phyloP scores from a whole-genome alignment of 2,888 invertebrate genomes.

The Endomychus coccineus region DNA sequence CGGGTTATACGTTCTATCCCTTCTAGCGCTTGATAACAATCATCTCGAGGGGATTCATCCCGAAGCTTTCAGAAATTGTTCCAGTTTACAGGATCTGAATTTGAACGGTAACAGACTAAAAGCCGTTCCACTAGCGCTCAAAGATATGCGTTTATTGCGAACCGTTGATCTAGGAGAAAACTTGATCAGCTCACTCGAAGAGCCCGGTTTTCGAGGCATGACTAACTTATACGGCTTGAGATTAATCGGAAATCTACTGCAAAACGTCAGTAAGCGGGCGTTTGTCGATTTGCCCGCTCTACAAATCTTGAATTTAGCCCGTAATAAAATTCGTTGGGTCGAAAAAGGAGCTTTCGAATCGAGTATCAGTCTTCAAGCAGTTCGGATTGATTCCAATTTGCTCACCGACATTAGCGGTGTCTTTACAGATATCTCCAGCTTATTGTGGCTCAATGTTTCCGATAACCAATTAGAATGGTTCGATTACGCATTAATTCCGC shows the following conservation, averaged over 20 bases:
- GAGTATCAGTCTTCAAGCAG: conserved; percentile 73
- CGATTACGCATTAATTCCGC: conserved; percentile 79
- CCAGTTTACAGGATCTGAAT: conserved; percentile 83
- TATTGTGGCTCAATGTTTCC: conserved; percentile 85
- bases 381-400: conserved; percentile 79
- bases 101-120: conserved; percentile 80
- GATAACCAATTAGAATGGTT: conserved; percentile 85
- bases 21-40: conserved; percentile 82
- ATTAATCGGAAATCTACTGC: conserved; percentile 81
- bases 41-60: conserved; percentile 74
- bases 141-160: conserved; percentile 77
- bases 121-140: conserved; percentile 71
- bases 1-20: conserved; percentile 78
- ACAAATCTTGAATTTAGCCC: conserved; percentile 80
- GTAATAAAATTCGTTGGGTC: conserved; percentile 71
- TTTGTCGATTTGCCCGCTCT: conserved; percentile 72
- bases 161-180: conserved; percentile 91
- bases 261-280: conserved; percentile 71
- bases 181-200: conserved; percentile 70
- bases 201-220: conserved; percentile 76
- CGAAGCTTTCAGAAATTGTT: conserved; percentile 85
- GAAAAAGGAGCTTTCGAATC: conserved; percentile 76
- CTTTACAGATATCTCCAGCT: conserved; percentile 73
- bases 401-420: conserved; percentile 75
- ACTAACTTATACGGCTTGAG: conserved; percentile 80